Percentiles rank a stretch among this genome's conserved stretches.
Evolutionary conservation across 2,888 invertebrate species (phyloP).

Genomic region (Cactoblastis cactorum): DNA sequence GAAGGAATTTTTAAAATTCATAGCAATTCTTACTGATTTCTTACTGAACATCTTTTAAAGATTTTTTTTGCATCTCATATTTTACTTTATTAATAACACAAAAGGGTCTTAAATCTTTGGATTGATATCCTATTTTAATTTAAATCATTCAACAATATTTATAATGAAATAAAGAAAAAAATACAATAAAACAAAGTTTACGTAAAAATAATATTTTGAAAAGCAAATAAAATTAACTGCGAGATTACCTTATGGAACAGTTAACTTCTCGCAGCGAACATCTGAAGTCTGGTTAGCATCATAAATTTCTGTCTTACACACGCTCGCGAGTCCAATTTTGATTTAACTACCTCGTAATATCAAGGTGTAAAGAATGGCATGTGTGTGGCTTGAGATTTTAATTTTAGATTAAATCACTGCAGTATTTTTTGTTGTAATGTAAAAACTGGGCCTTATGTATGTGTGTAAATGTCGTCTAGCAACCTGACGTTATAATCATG

Average conservation of each 20-base stretch:
- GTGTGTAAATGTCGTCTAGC: no score
- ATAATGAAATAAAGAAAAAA: background rate
- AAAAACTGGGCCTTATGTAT: background rate
- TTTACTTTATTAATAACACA: no score
- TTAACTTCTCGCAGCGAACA: background rate
- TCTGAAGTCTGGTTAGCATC: background rate
- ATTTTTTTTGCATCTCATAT: no score
- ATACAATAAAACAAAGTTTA: background rate
- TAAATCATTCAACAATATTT: no score
- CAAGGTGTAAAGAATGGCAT: background rate
- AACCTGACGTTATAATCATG: no score
- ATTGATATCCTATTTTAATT: no score
- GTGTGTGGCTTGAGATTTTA: background rate
- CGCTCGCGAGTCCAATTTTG: background rate
- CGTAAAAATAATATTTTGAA: background rate
- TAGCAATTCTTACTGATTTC: no score
- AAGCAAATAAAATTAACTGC: background rate
- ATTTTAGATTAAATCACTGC: background rate
- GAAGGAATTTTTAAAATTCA: no score
- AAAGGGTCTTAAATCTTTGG: no score
- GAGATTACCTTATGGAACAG: background rate
- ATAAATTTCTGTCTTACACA: conserved; percentile 3
- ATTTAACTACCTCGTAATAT: background rate
- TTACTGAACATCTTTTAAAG: no score
- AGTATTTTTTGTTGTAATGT: background rate